Percentiles rank a stretch among this genome's conserved stretches.
Evolutionary conservation across 2,797 vertebrate species (phyloP).

Genomic region (Heliangelus exortis): DNA sequence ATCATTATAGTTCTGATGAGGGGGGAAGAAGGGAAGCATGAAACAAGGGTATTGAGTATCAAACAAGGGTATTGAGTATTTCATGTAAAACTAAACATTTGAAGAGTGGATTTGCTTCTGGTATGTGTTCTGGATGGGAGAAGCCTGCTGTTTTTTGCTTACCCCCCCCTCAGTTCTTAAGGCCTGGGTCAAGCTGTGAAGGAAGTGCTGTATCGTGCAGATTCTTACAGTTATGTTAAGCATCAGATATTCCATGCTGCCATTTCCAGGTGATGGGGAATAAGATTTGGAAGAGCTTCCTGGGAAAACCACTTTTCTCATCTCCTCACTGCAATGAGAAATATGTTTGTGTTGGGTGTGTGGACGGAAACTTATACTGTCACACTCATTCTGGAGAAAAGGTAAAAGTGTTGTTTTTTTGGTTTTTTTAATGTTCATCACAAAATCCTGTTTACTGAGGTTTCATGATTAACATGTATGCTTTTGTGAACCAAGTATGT

Average conservation of each 20-base stretch:
- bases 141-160: background rate
- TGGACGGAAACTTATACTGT: slow-evolving; percentile 88
- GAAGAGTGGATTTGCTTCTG: background rate
- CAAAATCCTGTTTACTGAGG: background rate
- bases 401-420: slow-evolving; percentile 78
- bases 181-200: background rate
- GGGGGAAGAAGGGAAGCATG: background rate
- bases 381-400: slow-evolving; percentile 84
- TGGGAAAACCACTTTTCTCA: slow-evolving; percentile 90
- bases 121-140: background rate
- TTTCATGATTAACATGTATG: background rate
- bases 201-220: background rate
- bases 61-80: background rate
- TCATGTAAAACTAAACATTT: background rate
- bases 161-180: background rate
- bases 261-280: slow-evolving; percentile 81
- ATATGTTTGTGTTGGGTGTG: slow-evolving; percentile 87
- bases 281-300: slow-evolving; percentile 82
- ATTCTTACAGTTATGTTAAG: background rate
- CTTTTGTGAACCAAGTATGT: background rate
- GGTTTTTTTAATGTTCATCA: background rate
- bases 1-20: background rate
- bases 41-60: background rate
- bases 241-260: background rate
- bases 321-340: slow-evolving; percentile 84